Base-by-base conservation (phyloP, 1,140 invertebrate species). In the Zaprionus lachaisei region DNA sequence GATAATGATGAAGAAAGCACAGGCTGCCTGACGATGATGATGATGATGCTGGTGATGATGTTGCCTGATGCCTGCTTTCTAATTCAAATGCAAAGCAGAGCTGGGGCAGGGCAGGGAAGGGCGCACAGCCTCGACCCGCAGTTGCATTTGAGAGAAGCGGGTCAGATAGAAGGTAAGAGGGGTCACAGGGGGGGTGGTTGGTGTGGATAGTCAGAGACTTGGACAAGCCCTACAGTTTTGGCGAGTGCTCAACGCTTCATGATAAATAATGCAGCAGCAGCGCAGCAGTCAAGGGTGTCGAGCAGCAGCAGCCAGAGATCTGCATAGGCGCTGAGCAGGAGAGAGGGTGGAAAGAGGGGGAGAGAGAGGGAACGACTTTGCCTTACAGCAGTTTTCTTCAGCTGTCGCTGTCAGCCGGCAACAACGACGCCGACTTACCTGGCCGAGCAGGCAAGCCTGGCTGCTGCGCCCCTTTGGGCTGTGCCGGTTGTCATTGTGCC, bases 241-340 rank as follows among this genome's bases (percentile, higher is more conserved):
- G 60, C 74, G 67, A 77, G 77, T 79, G 68, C 77, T 79, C 64
- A 67, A 63, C 77, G 63, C 58, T 66, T 72, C 61, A 78, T 75
- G 78, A 89, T 87, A 87, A 87, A 87, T 89, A 87, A 87, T 87
- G 84, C 84, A 87, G 78, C 84, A 76, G 78, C 57, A 47, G 41
- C 41, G 15, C 38, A 57, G 44, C 44, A 34, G 47, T 51, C 47
- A 51, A 24, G 47, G 47, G 47, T 51, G 47, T 51, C 47, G 47
- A 24, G 20, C 22, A 24, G 20, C 22, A 24, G 51, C 63, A 55
- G 31, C 49, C 62, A 65, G 37, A 37, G 20, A 26, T 44, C 41
- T 62, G 47, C 47, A 51, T 51, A 51, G 47, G 47, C 47, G 20
- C 47, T 51, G 12, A 12, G 20, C 47, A 14, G 15, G 17, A 12